Percentiles rank a stretch among this genome's conserved stretches.
Evolutionary conservation across 2,888 invertebrate genomes (phyloP).

Genomic region (Cerastoderma edule): DNA sequence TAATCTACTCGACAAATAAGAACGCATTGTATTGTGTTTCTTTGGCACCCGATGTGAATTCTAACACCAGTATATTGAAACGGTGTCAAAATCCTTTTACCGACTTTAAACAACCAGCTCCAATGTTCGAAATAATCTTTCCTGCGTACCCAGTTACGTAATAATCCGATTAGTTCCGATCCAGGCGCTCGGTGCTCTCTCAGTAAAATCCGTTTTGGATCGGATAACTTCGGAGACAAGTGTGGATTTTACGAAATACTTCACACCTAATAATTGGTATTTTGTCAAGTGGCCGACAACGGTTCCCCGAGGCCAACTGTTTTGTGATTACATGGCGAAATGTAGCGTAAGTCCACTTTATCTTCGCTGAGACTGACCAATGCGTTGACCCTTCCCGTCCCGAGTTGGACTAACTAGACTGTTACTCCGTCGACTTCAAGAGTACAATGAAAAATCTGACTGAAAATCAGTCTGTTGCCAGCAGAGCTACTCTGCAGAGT

Average conservation of each 20-base stretch:
- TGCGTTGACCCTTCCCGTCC: neutral
- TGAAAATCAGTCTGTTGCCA: too few relatives aligned
- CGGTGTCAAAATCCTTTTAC: conserved; percentile 3
- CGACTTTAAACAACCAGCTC: neutral
- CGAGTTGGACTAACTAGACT: too few relatives aligned
- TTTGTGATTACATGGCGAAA: conserved; percentile 24
- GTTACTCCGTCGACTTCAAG: too few relatives aligned
- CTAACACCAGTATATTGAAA: neutral
- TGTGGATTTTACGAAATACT: conserved; percentile 26
- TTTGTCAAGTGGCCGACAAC: conserved; percentile 49
- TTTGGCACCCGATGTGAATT: neutral
- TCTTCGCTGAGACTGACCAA: conserved; percentile 18
- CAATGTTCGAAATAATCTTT: neutral
- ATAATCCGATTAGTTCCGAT: conserved; percentile 52
- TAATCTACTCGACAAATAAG: too few relatives aligned
- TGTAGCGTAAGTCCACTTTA: conserved; percentile 20
- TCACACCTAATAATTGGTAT: conserved; percentile 48
- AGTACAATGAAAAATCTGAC: too few relatives aligned
- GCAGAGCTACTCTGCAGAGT: too few relatives aligned
- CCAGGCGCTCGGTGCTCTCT: conserved; percentile 20
- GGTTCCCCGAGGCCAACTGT: conserved; percentile 39
- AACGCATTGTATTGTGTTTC: too few relatives aligned
- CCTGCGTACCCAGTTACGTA: conserved; percentile 32
- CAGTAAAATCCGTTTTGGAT: conserved; percentile 17
- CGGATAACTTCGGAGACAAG: conserved; percentile 5